Conservation (phyloP, 2,113 vertebrate species). For the Brachypodius melanocephalos region DNA sequence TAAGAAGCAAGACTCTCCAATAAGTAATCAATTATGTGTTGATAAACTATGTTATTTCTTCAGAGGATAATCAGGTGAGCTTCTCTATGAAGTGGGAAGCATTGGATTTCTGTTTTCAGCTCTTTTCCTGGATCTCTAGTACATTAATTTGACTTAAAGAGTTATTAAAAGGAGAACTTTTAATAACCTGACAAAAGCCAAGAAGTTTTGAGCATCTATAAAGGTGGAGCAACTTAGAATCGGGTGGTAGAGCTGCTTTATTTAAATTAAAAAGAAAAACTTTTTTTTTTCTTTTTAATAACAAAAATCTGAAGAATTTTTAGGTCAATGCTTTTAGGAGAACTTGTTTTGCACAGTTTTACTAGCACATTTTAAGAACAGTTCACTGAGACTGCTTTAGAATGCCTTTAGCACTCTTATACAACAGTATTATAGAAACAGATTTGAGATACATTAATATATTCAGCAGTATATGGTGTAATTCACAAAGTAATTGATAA, state of each 20-base stretch:
- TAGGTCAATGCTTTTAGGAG: background rate
- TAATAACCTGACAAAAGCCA: background rate
- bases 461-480: background rate
- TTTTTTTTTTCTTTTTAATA: background rate
- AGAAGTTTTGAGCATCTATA: background rate
- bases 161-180: background rate
- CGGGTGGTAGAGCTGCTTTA: background rate
- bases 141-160: background rate
- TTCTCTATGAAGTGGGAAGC: background rate
- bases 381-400: background rate
- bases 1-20: background rate
- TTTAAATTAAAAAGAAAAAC: background rate
- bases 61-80: background rate
- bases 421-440: slow-evolving; percentile 5
- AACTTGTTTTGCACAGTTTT: background rate
- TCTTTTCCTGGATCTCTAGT: background rate
- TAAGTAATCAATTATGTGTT: background rate
- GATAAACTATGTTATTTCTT: background rate
- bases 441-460: slow-evolving; percentile 40
- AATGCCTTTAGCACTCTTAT: slow-evolving; percentile 5
- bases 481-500: slow-evolving; percentile 48
- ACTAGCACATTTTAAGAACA: slow-evolving; percentile 6
- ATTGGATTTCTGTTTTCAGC: background rate
- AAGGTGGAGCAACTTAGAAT: background rate
- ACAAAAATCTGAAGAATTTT: background rate